Percentiles rank a stretch among this genome's conserved stretches.
Conservation (phyloP, 35 echinoderm and acorn worm genomes). For the Lytechinus pictus region DNA sequence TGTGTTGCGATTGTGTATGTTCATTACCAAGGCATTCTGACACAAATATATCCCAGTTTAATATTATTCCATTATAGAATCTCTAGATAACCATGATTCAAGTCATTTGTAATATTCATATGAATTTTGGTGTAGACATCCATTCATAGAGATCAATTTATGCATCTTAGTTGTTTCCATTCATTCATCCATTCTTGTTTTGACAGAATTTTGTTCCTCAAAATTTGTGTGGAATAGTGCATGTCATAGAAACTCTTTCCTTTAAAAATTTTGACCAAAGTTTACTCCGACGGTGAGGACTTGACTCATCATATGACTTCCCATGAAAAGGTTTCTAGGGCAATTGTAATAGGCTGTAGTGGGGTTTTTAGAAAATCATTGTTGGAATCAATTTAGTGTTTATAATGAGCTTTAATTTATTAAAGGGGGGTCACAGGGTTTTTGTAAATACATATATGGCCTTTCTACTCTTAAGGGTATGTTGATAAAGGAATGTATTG, state of each 20-base stretch:
- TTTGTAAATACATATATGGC: not conserved
- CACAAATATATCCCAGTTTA: not conserved
- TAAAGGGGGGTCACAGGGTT: slow-evolving; percentile 44
- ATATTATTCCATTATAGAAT: not conserved
- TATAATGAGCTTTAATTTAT: slow-evolving; percentile 16
- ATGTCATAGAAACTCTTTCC: not conserved
- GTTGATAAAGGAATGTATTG: not conserved
- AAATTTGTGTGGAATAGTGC: slow-evolving; percentile 1
- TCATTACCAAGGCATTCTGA: not conserved
- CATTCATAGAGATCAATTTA: not conserved
- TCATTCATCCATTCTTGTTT: not conserved
- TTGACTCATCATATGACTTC: not conserved
- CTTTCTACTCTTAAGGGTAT: not conserved
- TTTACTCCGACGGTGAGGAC: not conserved
- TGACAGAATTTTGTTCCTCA: not conserved
- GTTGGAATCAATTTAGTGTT: not conserved
- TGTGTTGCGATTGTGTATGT: not conserved
- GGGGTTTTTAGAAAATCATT: not conserved
- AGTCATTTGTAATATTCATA: not conserved
- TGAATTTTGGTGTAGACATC: not conserved
- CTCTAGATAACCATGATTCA: not conserved
- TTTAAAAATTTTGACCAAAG: not conserved
- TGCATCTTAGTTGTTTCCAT: not conserved
- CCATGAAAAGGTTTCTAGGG: slow-evolving; percentile 5
- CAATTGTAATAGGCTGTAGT: slow-evolving; percentile 4